phyloP scores from a whole-genome alignment of 2,113 vertebrate genomes.

The Stigmatopora nigra region DNA sequence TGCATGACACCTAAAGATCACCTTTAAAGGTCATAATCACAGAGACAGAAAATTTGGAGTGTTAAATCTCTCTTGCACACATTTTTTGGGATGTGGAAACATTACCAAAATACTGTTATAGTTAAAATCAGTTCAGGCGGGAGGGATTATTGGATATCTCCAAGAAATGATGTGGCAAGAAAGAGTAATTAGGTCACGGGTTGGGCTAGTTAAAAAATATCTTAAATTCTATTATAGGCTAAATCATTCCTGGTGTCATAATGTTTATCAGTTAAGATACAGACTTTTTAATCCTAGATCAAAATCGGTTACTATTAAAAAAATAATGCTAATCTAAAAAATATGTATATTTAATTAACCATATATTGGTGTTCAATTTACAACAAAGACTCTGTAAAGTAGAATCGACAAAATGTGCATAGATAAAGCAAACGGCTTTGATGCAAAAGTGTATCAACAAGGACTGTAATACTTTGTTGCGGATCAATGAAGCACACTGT shows the following conservation, averaged over 20 bases:
- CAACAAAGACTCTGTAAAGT: slow-evolving; percentile 8
- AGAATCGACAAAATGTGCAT: slow-evolving; percentile 12
- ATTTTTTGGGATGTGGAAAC: too few species aligned
- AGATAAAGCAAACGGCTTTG: slow-evolving; percentile 15
- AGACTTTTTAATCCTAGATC: not conserved
- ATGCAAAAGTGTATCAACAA: slow-evolving; percentile 12
- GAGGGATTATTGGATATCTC: too few species aligned
- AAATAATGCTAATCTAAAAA: too few species aligned
- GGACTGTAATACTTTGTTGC: slow-evolving; percentile 13
- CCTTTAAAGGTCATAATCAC: too few species aligned
- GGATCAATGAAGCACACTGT: slow-evolving; percentile 22
- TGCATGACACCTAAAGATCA: too few species aligned
- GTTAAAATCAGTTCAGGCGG: too few species aligned
- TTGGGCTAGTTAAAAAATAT: too few species aligned
- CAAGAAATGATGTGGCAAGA: too few species aligned
- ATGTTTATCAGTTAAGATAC: not conserved
- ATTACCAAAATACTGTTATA: too few species aligned
- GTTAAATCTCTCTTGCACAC: too few species aligned
- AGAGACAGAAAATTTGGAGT: too few species aligned
- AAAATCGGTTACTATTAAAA: not conserved
- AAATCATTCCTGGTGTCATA: not conserved
- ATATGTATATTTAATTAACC: not conserved
- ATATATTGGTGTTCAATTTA: not conserved
- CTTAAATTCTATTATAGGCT: not conserved
- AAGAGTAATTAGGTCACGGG: too few species aligned